Conservation (phyloP, 1,140 invertebrate species). For the Leptinotarsa texana region DNA sequence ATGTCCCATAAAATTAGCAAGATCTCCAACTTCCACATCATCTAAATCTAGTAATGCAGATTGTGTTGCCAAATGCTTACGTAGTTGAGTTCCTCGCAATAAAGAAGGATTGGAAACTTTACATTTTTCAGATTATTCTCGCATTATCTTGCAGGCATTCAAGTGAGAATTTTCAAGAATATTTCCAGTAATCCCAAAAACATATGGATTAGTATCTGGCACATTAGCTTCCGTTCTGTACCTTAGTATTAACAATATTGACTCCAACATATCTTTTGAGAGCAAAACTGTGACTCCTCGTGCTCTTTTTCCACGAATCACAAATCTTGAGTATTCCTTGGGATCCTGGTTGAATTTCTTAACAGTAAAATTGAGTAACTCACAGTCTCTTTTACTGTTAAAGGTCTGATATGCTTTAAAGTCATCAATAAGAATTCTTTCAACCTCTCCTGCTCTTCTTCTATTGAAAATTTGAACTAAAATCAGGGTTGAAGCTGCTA, state of each 20-base stretch:
- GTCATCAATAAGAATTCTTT: too few relatives aligned
- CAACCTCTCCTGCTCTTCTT: too few relatives aligned
- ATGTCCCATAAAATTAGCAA: not conserved
- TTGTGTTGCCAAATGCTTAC: not conserved
- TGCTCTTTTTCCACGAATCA: not conserved
- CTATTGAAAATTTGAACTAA: too few relatives aligned
- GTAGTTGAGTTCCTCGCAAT: not conserved
- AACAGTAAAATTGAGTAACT: too few relatives aligned
- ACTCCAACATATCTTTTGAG: not conserved
- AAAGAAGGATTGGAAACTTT: not conserved
- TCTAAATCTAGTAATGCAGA: not conserved
- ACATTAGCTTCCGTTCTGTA: not conserved
- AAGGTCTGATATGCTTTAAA: too few relatives aligned
- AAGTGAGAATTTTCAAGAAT: not conserved
- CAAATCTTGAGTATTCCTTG: not conserved
- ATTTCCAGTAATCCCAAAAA: not conserved
- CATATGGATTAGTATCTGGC: not conserved
- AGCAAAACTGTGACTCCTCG: not conserved
- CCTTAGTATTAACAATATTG: not conserved
- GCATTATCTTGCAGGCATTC: not conserved
- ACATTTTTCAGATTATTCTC: not conserved
- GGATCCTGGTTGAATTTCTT: too few relatives aligned
- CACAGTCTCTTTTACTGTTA: too few relatives aligned
- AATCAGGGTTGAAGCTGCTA: too few relatives aligned
- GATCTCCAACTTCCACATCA: not conserved